phyloP scores from a whole-genome alignment of 2,797 vertebrate genomes.

The Coregonus ussuriensis region DNA sequence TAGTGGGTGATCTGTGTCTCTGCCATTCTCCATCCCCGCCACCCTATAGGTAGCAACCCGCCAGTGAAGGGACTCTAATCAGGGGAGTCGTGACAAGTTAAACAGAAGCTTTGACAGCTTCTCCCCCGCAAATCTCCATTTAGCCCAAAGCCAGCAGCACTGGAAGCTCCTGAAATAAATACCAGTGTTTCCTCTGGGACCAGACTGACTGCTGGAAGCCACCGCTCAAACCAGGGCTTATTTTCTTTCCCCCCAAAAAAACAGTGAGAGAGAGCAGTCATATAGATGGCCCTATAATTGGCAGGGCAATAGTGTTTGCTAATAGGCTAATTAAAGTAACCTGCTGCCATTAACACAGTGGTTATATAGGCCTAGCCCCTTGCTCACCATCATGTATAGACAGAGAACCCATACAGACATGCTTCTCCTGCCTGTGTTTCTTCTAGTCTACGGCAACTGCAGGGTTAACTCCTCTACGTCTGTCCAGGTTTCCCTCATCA shows the following conservation, averaged over 20 bases:
- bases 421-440: background rate
- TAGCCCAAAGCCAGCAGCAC: conserved; percentile 54
- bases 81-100: conserved; percentile 66
- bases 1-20: conserved; percentile 31
- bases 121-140: conserved; percentile 57
- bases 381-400: background rate
- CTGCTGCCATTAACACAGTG: conserved; percentile 29
- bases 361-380: background rate
- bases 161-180: conserved; percentile 70
- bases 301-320: conserved; percentile 56
- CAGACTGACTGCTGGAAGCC: conserved; percentile 54
- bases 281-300: conserved; percentile 45
- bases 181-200: conserved; percentile 63
- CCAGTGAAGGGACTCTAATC: conserved; percentile 27
- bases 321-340: conserved; percentile 56
- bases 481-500: background rate
- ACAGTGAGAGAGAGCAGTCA: conserved; percentile 34
- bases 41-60: background rate
- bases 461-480: background rate
- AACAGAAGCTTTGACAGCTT: conserved; percentile 67
- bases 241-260: background rate
- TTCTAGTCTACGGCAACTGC: no score
- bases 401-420: background rate
- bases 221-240: conserved; percentile 33
- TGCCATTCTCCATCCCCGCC: conserved; percentile 1